Conservation (phyloP, 2,888 invertebrate genomes). For the Strigamia crassipes region DNA sequence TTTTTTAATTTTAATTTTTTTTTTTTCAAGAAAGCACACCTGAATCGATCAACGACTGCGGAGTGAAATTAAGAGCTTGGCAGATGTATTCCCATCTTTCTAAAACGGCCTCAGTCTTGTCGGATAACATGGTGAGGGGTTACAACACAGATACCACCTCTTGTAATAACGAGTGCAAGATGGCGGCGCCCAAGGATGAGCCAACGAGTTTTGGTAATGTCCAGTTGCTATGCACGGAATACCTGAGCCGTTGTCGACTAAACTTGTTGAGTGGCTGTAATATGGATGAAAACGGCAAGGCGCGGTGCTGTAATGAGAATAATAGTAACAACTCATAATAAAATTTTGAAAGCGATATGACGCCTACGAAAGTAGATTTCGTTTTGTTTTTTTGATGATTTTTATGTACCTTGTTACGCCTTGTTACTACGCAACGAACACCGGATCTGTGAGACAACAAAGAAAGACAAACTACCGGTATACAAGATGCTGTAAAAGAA, state of each 20-base stretch:
- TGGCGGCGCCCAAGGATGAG: slow-evolving; percentile 19
- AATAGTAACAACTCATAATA: not conserved
- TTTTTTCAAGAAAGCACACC: too few relatives aligned
- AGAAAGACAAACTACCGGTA: too few relatives aligned
- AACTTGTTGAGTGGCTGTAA: not conserved
- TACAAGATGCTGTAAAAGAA: too few relatives aligned
- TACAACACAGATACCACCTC: slow-evolving; percentile 2
- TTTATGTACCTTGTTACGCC: not conserved
- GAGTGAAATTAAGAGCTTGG: not conserved
- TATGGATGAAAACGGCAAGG: slow-evolving; percentile 4
- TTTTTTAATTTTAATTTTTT: too few relatives aligned
- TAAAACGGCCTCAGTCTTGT: slow-evolving; percentile 4
- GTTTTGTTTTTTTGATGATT: not conserved
- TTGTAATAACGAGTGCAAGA: slow-evolving; percentile 15
- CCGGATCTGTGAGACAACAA: not conserved
- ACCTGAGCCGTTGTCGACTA: not conserved
- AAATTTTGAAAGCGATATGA: not conserved
- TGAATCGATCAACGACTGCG: not conserved
- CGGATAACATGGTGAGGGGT: not conserved
- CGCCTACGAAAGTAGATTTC: not conserved
- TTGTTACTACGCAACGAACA: not conserved
- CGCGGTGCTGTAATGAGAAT: not conserved
- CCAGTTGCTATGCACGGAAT: not conserved
- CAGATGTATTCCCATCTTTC: not conserved
- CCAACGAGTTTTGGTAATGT: slow-evolving; percentile 15